A percentile compares a stretch with the other conserved stretches of the same genome.
phyloP scores from a whole-genome alignment of 2,113 vertebrate species.

The Numenius arquata region DNA sequence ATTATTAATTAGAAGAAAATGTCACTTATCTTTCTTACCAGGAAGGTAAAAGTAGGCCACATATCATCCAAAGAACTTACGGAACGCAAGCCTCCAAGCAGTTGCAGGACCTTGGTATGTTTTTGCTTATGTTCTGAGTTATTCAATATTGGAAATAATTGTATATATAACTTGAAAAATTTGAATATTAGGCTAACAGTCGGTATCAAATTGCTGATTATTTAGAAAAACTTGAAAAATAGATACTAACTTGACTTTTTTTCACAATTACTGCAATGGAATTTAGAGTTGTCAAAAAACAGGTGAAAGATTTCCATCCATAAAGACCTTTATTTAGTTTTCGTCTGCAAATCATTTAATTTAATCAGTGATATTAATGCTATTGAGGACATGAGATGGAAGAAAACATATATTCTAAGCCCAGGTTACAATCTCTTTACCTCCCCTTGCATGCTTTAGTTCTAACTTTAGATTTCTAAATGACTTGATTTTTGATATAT shows the following conservation, averaged over 20 bases:
- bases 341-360: background rate
- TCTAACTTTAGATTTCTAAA: background rate
- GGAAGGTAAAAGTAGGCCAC: conserved; percentile 76
- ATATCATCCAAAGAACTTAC: conserved; percentile 72
- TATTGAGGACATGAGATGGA: background rate
- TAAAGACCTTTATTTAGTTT: background rate
- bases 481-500: background rate
- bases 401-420: background rate
- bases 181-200: background rate
- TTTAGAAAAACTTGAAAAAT: background rate
- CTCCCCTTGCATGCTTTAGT: background rate
- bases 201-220: background rate
- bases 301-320: background rate
- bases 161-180: background rate
- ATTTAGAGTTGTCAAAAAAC: background rate
- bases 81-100: conserved; percentile 61
- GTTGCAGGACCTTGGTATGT: conserved; percentile 69
- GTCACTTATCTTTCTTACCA: conserved; percentile 46
- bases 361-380: background rate
- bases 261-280: background rate
- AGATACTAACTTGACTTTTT: background rate
- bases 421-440: background rate
- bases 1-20: background rate
- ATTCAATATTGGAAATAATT: background rate
- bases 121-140: background rate